phyloP scores from a whole-genome alignment of 2,888 invertebrate species.

The Pollenia amentaria region DNA sequence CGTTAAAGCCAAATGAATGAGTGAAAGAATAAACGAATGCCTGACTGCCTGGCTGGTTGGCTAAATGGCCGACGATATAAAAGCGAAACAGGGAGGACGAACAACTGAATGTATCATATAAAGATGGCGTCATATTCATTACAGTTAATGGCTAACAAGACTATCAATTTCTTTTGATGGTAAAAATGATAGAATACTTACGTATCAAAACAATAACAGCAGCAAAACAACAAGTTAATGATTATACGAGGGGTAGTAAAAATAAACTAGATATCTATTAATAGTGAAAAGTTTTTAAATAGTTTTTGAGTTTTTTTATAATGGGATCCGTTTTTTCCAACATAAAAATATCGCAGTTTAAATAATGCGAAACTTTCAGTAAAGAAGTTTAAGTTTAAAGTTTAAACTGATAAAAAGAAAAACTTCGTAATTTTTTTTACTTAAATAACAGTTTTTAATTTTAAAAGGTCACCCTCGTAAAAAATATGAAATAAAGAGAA shows the following conservation, averaged over 20 bases:
- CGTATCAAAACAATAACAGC: constrained; percentile 15
- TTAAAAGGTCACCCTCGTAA: background rate
- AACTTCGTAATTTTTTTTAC: too few relatives aligned
- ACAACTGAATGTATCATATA: constrained; percentile 50
- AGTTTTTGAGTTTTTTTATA: too few relatives aligned
- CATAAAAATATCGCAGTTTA: too few relatives aligned
- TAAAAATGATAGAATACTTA: constrained; percentile 45
- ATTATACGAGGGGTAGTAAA: constrained; percentile 11
- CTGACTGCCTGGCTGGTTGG: constrained; percentile 10
- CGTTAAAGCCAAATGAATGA: constrained; percentile 66
- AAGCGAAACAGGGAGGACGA: constrained; percentile 1
- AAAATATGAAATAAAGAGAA: constrained; percentile 37
- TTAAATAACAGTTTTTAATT: too few relatives aligned
- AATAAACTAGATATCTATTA: too few relatives aligned
- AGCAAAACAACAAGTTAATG: constrained; percentile 40
- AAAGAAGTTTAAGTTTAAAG: too few relatives aligned
- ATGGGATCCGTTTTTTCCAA: too few relatives aligned
- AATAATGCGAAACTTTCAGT: too few relatives aligned
- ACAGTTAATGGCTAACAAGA: constrained; percentile 71
- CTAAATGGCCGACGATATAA: constrained; percentile 22
- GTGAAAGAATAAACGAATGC: constrained; percentile 5
- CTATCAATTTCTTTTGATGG: constrained; percentile 68
- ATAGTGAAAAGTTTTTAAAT: too few relatives aligned
- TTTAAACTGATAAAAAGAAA: too few relatives aligned
- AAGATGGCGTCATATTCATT: constrained; percentile 74